Base-by-base conservation (phyloP, 2,113 vertebrate genomes). In the human (Homo sapiens) region DNA sequence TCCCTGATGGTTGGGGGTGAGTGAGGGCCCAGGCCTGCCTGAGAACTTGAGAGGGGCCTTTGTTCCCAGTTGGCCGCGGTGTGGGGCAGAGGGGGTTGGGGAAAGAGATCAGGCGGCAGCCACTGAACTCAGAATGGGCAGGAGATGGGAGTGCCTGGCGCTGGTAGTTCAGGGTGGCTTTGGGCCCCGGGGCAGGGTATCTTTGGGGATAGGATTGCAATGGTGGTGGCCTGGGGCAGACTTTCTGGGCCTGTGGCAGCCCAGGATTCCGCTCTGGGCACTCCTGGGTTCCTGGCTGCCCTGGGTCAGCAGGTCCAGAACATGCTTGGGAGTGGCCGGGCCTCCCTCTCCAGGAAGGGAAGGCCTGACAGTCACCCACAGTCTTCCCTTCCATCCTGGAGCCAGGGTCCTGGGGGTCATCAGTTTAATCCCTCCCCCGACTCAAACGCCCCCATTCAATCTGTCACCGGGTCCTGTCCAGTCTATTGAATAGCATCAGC, bases 141-240 rank as follows among this genome's bases (percentile, higher is more conserved):
- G 11, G 10, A 59, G 2, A 38, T 14, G 2, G 5, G 16, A 0
- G 8, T 16, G 38, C 43, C 25, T 32, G 22, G 27, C 7, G 3
- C 27, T 43, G 17, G 43, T 4, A 30, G 27, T 10, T 8, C 43
- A 23, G 45, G 43, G 52, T 59, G 57, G 18, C 25, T 11, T 55
- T 68, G 43, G 82, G 66, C 11, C 17, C 18, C 8, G 12, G 68
- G 30, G 6, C 30, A 35, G 48, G 70, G 27, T 0, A 3, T 22
- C n/a, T 32, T n/a, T 30, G 40, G 27, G 38, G 25, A n/a, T 38
- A n/a, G 23, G 9, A 66, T 2, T 50, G 52, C 17, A 48, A 88
- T 9, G 23, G n/a, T 55, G 38, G n/a, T 35, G 8, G 17, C 10
- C 68, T 32, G 13, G 10, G 14, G 45, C 8, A 78, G 20, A 17